These are phyloP conservation scores for Hestina assimilis DNA, from an alignment of 1,140 invertebrate species.

Conservation along the genomic window DNA sequence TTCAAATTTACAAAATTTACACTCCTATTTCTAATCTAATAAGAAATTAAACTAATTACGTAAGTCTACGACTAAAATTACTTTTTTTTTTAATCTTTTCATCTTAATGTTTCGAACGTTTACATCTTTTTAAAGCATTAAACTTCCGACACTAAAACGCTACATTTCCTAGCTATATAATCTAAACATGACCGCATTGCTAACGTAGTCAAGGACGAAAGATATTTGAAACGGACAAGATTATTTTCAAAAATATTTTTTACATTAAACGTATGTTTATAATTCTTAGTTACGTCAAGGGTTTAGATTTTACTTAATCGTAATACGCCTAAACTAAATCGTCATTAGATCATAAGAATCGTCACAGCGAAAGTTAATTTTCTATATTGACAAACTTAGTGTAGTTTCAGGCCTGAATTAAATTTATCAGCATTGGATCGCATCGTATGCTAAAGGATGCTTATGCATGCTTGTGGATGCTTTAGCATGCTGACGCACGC, in stretches of 20 bases:
- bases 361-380: constrained; percentile 13
- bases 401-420: too few relatives aligned
- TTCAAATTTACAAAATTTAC: constrained; percentile 27
- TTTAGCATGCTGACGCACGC: too few relatives aligned
- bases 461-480: too few relatives aligned
- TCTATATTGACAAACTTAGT: too few relatives aligned
- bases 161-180: constrained; percentile 6
- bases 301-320: constrained; percentile 16
- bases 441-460: too few relatives aligned
- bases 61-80: background rate
- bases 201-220: background rate
- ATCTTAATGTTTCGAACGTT: background rate
- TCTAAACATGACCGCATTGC: background rate
- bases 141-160: background rate
- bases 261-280: background rate
- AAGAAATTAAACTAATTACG: background rate
- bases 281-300: background rate
- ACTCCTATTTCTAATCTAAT: constrained; percentile 16
- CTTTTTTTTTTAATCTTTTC: background rate
- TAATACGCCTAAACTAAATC: constrained; percentile 2
- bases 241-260: too few relatives aligned
- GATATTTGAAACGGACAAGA: background rate
- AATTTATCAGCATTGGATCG: too few relatives aligned
- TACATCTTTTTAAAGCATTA: background rate
- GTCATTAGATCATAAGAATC: constrained; percentile 35